These are phyloP conservation scores for Saccostrea glomerata DNA, from an alignment of 1,140 invertebrate genomes.

Conservation along the genomic window DNA sequence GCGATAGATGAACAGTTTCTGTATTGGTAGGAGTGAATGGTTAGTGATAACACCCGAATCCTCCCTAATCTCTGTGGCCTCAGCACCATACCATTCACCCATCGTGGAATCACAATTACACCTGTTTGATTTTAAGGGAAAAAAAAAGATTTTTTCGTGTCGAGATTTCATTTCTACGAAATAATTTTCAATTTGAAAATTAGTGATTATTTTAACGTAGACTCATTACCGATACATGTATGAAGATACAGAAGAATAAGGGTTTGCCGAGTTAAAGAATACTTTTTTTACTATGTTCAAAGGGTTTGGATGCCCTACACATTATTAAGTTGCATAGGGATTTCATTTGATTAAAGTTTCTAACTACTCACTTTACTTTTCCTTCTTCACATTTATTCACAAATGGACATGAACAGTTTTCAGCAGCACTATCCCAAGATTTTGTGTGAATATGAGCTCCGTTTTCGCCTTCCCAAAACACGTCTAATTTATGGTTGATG, in stretches of 20 bases:
- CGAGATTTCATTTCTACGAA: too few species aligned
- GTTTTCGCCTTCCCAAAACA: not conserved
- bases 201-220: too few species aligned
- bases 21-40: conserved; percentile 40
- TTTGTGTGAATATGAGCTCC: not conserved
- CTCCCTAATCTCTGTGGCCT: conserved; percentile 35
- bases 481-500: not conserved
- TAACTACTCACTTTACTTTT: conserved; percentile 30
- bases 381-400: conserved; percentile 38
- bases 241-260: too few species aligned
- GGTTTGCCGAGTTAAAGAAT: too few species aligned
- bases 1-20: not conserved
- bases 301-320: too few species aligned
- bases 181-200: too few species aligned
- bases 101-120: conserved; percentile 46
- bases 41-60: conserved; percentile 47
- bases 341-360: not conserved
- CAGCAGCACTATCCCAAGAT: not conserved
- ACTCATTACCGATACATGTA: too few species aligned
- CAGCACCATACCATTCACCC: conserved; percentile 45
- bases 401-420: conserved; percentile 47
- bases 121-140: not conserved
- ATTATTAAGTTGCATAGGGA: too few species aligned
- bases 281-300: too few species aligned
- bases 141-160: too few species aligned